Conservation (phyloP, 2,797 vertebrate species). For the Oreochromis grahami region DNA sequence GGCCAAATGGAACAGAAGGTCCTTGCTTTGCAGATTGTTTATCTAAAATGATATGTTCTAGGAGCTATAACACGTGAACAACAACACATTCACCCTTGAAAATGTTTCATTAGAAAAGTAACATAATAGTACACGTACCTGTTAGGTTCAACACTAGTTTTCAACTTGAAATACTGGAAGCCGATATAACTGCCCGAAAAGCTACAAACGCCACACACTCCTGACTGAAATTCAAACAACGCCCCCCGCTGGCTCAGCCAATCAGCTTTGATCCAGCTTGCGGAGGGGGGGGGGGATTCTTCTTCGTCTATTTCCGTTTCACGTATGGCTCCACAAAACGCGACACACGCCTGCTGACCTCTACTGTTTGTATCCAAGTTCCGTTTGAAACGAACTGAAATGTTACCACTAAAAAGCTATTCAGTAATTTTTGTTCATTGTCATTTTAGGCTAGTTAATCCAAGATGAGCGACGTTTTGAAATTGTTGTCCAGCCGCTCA, state of each 20-base stretch:
- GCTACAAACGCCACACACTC: background rate
- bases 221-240: constrained; percentile 19
- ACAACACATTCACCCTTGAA: background rate
- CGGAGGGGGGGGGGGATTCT: background rate
- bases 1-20: no score
- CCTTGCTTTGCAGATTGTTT: background rate
- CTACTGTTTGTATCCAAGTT: background rate
- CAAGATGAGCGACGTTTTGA: background rate
- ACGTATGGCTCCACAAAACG: background rate
- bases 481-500: background rate
- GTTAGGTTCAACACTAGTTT: background rate
- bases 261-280: background rate
- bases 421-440: background rate
- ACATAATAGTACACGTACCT: background rate
- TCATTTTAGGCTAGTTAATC: background rate
- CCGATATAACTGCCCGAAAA: accelerated
- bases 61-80: background rate
- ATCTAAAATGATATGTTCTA: background rate
- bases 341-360: background rate
- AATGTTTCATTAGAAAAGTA: background rate
- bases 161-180: background rate
- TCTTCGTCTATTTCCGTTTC: background rate
- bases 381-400: background rate
- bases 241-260: background rate
- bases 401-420: background rate